A percentile compares a stretch with the other conserved stretches of the same genome.
These are phyloP conservation scores for Irena cyanogastra DNA, from an alignment of 2,113 vertebrate genomes.

Conservation along the genomic window DNA sequence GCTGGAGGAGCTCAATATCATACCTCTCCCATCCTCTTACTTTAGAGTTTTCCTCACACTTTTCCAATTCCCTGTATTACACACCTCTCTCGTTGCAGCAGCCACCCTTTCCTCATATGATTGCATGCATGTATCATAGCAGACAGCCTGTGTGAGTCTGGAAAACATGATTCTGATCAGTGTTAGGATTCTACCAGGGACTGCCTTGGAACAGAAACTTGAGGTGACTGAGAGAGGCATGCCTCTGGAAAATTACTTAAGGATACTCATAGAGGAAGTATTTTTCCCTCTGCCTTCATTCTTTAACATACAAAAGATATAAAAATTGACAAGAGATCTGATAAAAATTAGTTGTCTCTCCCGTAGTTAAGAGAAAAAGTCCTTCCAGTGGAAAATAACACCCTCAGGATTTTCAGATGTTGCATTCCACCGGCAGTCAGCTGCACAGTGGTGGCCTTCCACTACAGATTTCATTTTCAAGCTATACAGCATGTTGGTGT, in stretches of 20 bases:
- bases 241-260: background rate
- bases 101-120: background rate
- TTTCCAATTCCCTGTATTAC: background rate
- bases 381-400: background rate
- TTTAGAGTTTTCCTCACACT: background rate
- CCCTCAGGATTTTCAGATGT: background rate
- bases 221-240: background rate
- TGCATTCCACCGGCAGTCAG: background rate
- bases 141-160: background rate
- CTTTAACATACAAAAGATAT: background rate
- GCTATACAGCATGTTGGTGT: background rate
- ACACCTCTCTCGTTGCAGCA: background rate
- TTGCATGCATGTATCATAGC: background rate
- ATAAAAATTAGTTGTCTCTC: background rate
- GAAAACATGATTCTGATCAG: background rate
- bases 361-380: background rate
- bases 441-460: background rate
- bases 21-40: background rate
- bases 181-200: background rate
- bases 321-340: background rate
- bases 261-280: background rate
- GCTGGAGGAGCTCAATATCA: background rate
- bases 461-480: background rate
- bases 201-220: background rate
- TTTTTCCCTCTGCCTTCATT: background rate